Evolutionary conservation across 2,797 vertebrate species (phyloP), one percentile per base, ranked within the genome.

Genomic region (Pseudotriccus pelzelni): DNA sequence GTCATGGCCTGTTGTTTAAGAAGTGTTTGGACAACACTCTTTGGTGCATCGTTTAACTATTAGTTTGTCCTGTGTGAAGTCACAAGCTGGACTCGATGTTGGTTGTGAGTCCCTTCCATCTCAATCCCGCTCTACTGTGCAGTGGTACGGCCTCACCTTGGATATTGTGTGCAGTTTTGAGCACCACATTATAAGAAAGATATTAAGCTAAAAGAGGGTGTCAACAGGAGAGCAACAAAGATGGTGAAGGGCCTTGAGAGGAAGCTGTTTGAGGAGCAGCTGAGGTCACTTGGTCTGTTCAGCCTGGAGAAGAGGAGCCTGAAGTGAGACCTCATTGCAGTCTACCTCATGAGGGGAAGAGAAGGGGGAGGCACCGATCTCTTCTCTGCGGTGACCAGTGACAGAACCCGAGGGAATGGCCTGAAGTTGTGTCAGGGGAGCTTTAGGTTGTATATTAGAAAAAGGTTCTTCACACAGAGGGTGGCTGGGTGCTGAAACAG

Each of bases 71-170:
- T 28, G 6, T 69, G 39, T 32, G 30, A 20, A 66, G 14, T 27
- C 36, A 80, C n/a, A 9, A 93, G 47, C 41, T 69, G 15, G 23
- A 27, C 21, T 60, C 4, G 0, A 5, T 32, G 37, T 27, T 55
- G 0, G 1, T 21, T 2, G 0, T 39, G 39, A 32, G 17, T 50
- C 22, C 23, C 17, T 70, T 90, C 28, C 44, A 84, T 4, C 30
- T 41, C 73, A 27, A 7, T 78, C 23, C 16, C 30, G 5, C 15
- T n/a, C 30, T 64, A 23, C 30, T 64, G 30, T 44, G 62, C 62
- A 64, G 5, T 62, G 12, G 17, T 28, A 9, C 7, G 6, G 18
- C 62, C 62, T 64, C 62, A 44, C 30, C 41, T 44, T 44, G 62
- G 30, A 43, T n/a, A 44, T 16, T 44, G 30, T 44, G 30, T 63